phyloP scores from a whole-genome alignment of 2,888 invertebrate genomes.

The Coleophora deauratella region DNA sequence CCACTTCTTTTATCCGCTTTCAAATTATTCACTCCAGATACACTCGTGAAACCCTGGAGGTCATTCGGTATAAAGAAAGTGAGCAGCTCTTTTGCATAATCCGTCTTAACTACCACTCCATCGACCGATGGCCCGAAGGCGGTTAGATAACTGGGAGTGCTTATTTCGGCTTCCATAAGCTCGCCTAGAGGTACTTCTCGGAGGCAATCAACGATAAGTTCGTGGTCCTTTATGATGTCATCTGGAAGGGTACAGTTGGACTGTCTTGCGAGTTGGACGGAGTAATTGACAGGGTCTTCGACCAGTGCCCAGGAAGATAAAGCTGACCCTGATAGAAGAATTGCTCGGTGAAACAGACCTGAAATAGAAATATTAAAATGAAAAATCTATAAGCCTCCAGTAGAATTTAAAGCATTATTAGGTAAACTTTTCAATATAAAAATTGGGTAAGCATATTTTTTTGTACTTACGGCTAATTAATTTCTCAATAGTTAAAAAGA shows the following conservation, averaged over 20 bases:
- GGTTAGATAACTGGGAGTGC: slow-evolving; percentile 86
- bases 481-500: no score
- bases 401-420: no score
- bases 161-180: slow-evolving; percentile 83
- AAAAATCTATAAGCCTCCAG: background rate
- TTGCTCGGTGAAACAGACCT: slow-evolving; percentile 91
- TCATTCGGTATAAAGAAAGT: slow-evolving; percentile 81
- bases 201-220: slow-evolving; percentile 88
- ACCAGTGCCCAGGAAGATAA: slow-evolving; percentile 92
- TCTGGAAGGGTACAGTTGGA: slow-evolving; percentile 89
- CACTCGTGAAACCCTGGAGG: slow-evolving; percentile 77
- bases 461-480: no score
- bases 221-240: slow-evolving; percentile 87
- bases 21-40: slow-evolving; percentile 70
- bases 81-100: slow-evolving; percentile 86
- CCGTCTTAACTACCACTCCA: slow-evolving; percentile 93
- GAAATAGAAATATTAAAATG: slow-evolving; percentile 26
- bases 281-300: slow-evolving; percentile 88
- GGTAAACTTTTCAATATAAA: no score
- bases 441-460: no score
- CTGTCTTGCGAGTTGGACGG: slow-evolving; percentile 85
- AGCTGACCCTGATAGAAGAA: slow-evolving; percentile 90
- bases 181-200: slow-evolving; percentile 83
- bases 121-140: slow-evolving; percentile 96
- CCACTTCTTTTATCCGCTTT: slow-evolving; percentile 77